A percentile compares a stretch with the other conserved stretches of the same genome.
These are phyloP conservation scores for Desoria tigrina DNA, from an alignment of 2,888 invertebrate genomes.

Conservation along the genomic window DNA sequence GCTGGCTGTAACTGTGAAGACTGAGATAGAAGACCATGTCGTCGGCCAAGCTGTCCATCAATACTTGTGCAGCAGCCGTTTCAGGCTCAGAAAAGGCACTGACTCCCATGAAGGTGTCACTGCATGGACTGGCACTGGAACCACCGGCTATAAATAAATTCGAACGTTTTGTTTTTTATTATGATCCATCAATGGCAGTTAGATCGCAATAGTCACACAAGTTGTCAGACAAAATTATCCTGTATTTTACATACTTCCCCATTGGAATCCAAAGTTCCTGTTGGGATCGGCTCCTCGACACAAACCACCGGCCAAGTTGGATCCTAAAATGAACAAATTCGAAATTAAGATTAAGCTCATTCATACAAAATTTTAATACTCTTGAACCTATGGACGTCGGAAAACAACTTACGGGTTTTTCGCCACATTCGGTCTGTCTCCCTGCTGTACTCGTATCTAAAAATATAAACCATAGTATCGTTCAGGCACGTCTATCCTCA, in stretches of 20 bases:
- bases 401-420: slow-evolving; percentile 64
- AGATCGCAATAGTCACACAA: no score
- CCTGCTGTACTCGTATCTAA: slow-evolving; percentile 26
- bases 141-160: slow-evolving; percentile 55
- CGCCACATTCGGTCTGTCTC: slow-evolving; percentile 62
- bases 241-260: slow-evolving; percentile 37
- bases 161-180: no score
- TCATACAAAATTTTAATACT: not conserved
- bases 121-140: slow-evolving; percentile 43
- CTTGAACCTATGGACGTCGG: no score
- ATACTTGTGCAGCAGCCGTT: slow-evolving; percentile 53
- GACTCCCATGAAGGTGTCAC: slow-evolving; percentile 38
- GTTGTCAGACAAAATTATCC: no score
- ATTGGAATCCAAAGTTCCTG: slow-evolving; percentile 69
- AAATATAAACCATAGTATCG: not conserved
- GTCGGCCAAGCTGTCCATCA: slow-evolving; percentile 46
- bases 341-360: not conserved
- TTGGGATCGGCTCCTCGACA: slow-evolving; percentile 75
- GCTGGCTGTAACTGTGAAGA: slow-evolving; percentile 40
- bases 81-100: slow-evolving; percentile 47
- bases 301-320: slow-evolving; percentile 50
- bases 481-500: no score
- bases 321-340: slow-evolving; percentile 19
- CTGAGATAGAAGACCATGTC: slow-evolving; percentile 31
- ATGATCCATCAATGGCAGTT: no score